Conservation (phyloP, 1,140 invertebrate species). For the Luehdorfia chinensis region DNA sequence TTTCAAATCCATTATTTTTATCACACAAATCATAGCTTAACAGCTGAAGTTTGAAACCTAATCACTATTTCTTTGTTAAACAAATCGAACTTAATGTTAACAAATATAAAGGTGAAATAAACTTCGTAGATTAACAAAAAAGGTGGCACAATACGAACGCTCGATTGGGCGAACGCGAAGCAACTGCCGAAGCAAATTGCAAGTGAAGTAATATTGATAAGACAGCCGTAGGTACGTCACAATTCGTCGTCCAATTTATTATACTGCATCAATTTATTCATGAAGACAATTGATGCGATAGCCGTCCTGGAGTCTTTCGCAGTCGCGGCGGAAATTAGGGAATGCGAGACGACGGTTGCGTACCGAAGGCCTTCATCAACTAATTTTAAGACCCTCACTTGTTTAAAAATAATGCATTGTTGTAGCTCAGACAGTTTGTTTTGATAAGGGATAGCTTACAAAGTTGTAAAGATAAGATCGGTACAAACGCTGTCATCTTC, state of each 20-base stretch:
- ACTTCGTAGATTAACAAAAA: slow-evolving; percentile 2
- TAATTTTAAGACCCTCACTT: no score
- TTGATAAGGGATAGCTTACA: slow-evolving; percentile 12
- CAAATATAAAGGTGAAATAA: no score
- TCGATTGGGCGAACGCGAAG: slow-evolving; percentile 30
- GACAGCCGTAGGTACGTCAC: slow-evolving; percentile 46
- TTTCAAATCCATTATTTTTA: no score
- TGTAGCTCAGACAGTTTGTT: neutral
- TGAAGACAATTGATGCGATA: slow-evolving; percentile 54
- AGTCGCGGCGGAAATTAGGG: slow-evolving; percentile 8
- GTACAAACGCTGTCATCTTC: slow-evolving; percentile 6
- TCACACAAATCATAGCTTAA: no score
- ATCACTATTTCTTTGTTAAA: no score
- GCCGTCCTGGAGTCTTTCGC: slow-evolving; percentile 15
- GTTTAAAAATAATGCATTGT: slow-evolving; percentile 3
- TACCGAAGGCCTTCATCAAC: neutral
- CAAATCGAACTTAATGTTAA: no score
- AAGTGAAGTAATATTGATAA: slow-evolving; percentile 64
- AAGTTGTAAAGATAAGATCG: slow-evolving; percentile 9
- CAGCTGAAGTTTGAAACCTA: no score
- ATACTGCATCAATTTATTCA: slow-evolving; percentile 68
- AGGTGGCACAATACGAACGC: slow-evolving; percentile 27
- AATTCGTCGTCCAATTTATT: slow-evolving; percentile 60
- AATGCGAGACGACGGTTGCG: slow-evolving; percentile 3
- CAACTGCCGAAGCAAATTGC: slow-evolving; percentile 47